Evolutionary conservation across 1,140 invertebrate species (phyloP), one percentile per base, ranked within the genome.

Genomic region (Achroia grisella): DNA sequence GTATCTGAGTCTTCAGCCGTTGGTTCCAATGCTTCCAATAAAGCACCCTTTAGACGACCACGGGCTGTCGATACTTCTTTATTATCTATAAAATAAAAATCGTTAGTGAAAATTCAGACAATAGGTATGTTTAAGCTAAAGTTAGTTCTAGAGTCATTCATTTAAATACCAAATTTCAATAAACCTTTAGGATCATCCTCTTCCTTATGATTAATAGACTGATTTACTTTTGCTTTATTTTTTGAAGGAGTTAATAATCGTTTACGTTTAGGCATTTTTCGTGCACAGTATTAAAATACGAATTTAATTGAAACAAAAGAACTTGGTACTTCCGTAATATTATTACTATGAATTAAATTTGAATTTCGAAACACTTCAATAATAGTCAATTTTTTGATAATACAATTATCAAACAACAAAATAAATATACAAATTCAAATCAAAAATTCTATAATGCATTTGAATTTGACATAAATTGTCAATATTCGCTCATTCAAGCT

Each of bases 21-120:
- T 15, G 89, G 88, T 27, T 89, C 88, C 11, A 91, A 52, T 6
- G 89, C 79, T 52, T 91, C 90, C 66, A 88, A 78, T 12, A 92
- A 66, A 17, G 90, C 91, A 29, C 90, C 90, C 74, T 90, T 90
- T 10, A 92, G 80, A 15, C 90, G 74, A 34, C 90, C 89, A 35
- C 91, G 83, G n/a, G 91, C 90, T 30, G 88, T 85, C 1, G 81
- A 67, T n/a, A 90, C 86, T 46, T 89, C 76, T 62, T 81, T 68
- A 23, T 89, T 81, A 44, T 85, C 6, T 15, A 29, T 2, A 23
- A 23, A 23, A 23, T n/a, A n/a, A n/a, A 23, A 3, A 23, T 3
- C 6, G 17, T 23, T 23, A 23, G 6, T 3, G 17, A 23, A 23
- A 23, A 23, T 23, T 23, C 2, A 23, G 6, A 23, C 17, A 23